Conservation (phyloP, 2,888 invertebrate species). For the Silvanus unidentatus region DNA sequence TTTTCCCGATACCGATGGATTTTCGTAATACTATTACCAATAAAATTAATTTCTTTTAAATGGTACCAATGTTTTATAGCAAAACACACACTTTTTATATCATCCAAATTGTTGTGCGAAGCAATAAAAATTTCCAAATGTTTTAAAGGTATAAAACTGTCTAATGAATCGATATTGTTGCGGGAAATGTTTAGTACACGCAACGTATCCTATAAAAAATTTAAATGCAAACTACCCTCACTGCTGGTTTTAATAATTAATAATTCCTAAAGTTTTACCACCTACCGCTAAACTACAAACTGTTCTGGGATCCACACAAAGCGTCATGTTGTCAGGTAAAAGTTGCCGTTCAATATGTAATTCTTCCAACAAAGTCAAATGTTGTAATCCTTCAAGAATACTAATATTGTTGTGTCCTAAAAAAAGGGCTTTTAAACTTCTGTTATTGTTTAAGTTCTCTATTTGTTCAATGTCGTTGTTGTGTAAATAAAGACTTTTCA, state of each 20-base stretch:
- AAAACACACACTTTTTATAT: slow-evolving; percentile 52
- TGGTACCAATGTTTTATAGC: slow-evolving; percentile 52
- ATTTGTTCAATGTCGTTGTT: slow-evolving; percentile 74
- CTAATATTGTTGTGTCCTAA: slow-evolving; percentile 62
- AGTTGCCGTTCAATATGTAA: slow-evolving; percentile 64
- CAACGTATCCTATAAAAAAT: slow-evolving; percentile 51
- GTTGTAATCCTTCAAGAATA: slow-evolving; percentile 64
- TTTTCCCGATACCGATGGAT: slow-evolving; percentile 62
- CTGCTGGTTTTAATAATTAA: slow-evolving; percentile 13
- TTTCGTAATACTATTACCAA: slow-evolving; percentile 59
- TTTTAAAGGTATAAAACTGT: slow-evolving; percentile 40
- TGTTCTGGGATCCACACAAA: slow-evolving; percentile 64
- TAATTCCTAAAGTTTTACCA: slow-evolving; percentile 7
- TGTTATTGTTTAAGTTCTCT: slow-evolving; percentile 61
- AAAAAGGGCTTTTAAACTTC: slow-evolving; percentile 71
- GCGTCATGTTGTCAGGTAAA: slow-evolving; percentile 50
- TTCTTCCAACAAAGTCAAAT: slow-evolving; percentile 55
- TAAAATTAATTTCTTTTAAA: slow-evolving; percentile 54
- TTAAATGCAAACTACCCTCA: too few species aligned
- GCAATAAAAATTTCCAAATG: slow-evolving; percentile 53
- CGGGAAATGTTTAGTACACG: slow-evolving; percentile 58
- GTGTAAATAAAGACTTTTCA: slow-evolving; percentile 68
- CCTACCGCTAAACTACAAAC: slow-evolving; percentile 54
- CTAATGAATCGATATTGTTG: slow-evolving; percentile 37
- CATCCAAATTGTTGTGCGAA: slow-evolving; percentile 53